A percentile compares a stretch with the other conserved stretches of the same genome.
phyloP scores from a whole-genome alignment of 2,888 invertebrate genomes.

The Ophonus ardosiacus region DNA sequence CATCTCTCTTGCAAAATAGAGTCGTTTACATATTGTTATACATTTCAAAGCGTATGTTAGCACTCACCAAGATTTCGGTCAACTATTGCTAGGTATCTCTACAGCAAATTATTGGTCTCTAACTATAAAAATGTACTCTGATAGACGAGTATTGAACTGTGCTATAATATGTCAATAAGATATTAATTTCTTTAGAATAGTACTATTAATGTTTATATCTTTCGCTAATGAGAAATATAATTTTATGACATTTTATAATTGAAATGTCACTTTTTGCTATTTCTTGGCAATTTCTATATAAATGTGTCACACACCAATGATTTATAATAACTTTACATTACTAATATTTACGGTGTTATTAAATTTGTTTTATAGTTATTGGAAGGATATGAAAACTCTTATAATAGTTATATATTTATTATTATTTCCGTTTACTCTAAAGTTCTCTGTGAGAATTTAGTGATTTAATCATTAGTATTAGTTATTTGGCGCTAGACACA shows the following conservation, averaged over 20 bases:
- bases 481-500: constrained; percentile 1
- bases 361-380: constrained; percentile 25
- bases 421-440: constrained; percentile 9
- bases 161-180: not conserved
- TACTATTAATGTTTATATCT: not conserved
- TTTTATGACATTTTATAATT: constrained; percentile 5
- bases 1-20: too few species aligned
- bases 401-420: not conserved
- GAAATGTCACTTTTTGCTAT: not conserved
- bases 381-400: constrained; percentile 5
- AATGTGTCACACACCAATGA: constrained; percentile 1
- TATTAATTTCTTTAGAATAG: not conserved
- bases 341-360: not conserved
- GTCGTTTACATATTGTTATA: too few species aligned
- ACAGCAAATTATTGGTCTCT: too few species aligned
- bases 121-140: too few species aligned
- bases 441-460: not conserved
- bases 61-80: too few species aligned
- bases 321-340: constrained; percentile 2
- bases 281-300: not conserved
- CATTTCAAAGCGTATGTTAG: too few species aligned
- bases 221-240: not conserved
- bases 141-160: too few species aligned
- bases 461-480: constrained; percentile 27
- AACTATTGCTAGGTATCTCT: too few species aligned